Conservation (phyloP, 2,113 vertebrate genomes). For the Halcyon senegalensis region DNA sequence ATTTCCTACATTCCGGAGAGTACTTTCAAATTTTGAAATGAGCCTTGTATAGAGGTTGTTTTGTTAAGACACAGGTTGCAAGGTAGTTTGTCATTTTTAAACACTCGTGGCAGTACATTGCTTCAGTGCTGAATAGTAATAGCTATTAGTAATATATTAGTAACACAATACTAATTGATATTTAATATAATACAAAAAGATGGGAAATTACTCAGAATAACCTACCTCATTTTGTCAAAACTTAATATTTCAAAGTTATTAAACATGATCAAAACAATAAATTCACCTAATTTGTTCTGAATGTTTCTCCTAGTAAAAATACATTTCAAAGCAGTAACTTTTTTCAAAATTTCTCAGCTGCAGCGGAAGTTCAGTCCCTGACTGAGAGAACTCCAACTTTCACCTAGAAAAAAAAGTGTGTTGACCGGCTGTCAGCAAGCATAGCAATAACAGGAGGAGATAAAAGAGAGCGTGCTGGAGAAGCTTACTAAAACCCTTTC, state of each 20-base stretch:
- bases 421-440: neutral
- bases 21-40: neutral
- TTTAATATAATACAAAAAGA: neutral
- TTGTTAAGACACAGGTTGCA: neutral
- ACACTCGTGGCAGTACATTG: neutral
- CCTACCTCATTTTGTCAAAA: neutral
- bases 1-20: neutral
- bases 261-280: neutral
- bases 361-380: neutral
- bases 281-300: neutral
- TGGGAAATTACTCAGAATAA: neutral
- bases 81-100: neutral
- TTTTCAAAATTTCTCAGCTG: neutral
- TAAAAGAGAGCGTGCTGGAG: neutral
- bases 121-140: neutral
- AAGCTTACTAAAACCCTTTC: neutral
- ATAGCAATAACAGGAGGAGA: neutral
- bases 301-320: neutral
- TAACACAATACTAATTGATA: neutral
- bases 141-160: neutral
- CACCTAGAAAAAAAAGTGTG: neutral
- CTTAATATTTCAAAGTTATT: neutral
- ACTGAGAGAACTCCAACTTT: neutral
- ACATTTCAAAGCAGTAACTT: neutral
- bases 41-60: neutral